Evolutionary conservation across 2,113 vertebrate species (phyloP).

Genomic region (Girardinichthys multiradiatus): DNA sequence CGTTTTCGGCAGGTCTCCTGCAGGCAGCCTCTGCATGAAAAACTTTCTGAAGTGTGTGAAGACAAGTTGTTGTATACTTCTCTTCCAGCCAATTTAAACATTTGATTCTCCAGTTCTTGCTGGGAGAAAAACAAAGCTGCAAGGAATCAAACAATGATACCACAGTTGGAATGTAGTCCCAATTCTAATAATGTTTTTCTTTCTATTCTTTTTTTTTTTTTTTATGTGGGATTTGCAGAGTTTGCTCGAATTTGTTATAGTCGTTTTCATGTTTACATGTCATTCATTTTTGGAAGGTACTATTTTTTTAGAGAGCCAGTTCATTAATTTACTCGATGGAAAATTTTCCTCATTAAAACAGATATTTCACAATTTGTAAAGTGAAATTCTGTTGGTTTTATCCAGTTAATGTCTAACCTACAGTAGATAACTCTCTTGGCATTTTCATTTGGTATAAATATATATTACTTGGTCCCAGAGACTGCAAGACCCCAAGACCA

Average conservation of each 20-base stretch:
- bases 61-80: constrained; percentile 46
- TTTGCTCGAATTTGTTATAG: constrained; percentile 42
- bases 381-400: too few species aligned
- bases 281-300: constrained; percentile 48
- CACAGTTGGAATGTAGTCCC: constrained; percentile 48
- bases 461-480: too few species aligned
- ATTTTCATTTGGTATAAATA: too few species aligned
- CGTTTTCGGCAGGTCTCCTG: constrained; percentile 32
- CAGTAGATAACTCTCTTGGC: too few species aligned
- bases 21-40: constrained; percentile 24
- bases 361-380: not conserved
- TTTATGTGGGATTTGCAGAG: constrained; percentile 44
- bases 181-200: constrained; percentile 4
- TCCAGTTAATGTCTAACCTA: too few species aligned
- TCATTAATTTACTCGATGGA: constrained; percentile 44
- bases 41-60: constrained; percentile 50
- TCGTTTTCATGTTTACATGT: constrained; percentile 43
- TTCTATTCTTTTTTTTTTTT: constrained; percentile 14
- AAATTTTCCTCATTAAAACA: constrained; percentile 17
- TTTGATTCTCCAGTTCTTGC: constrained; percentile 50
- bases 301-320: constrained; percentile 29
- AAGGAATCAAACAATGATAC: constrained; percentile 38
- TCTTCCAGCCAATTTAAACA: constrained; percentile 69
- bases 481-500: too few species aligned
- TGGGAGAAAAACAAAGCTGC: constrained; percentile 60